A percentile compares a stretch with the other conserved stretches of the same genome.
phyloP scores from a whole-genome alignment of 2,113 vertebrate genomes.

The Aspidoscelis tigris region DNA sequence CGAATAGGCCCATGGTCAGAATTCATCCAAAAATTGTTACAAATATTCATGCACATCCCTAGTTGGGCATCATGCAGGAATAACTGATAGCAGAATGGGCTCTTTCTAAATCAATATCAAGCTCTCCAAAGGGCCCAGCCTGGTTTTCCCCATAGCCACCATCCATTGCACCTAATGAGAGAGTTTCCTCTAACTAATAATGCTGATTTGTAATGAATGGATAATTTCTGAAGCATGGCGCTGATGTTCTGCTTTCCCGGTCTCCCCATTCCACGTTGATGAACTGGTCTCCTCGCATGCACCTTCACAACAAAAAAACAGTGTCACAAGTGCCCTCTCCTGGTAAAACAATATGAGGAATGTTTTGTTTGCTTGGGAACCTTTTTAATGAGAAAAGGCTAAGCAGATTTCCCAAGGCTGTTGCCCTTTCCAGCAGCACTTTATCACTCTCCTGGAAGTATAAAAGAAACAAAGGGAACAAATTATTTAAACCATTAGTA shows the following conservation, averaged over 20 bases:
- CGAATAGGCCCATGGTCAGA: too few species aligned
- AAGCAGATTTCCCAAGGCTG: not conserved
- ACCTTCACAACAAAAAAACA: not conserved
- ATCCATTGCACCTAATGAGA: slow-evolving; percentile 20
- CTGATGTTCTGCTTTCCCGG: not conserved
- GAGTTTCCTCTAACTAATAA: slow-evolving; percentile 33
- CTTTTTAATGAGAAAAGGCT: not conserved
- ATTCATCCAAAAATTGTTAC: too few species aligned
- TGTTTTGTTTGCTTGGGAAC: not conserved
- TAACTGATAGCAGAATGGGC: not conserved
- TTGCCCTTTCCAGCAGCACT: not conserved
- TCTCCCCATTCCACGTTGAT: not conserved
- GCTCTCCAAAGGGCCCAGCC: not conserved
- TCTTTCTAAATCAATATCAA: not conserved
- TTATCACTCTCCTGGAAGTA: not conserved
- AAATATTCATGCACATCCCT: too few species aligned
- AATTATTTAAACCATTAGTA: not conserved
- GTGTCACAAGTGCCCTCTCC: slow-evolving; percentile 57
- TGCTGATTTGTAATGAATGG: slow-evolving; percentile 33
- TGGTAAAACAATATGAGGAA: slow-evolving; percentile 31
- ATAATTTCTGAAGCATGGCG: slow-evolving; percentile 31
- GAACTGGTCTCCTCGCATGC: not conserved
- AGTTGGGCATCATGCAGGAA: too few species aligned
- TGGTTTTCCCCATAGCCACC: not conserved
- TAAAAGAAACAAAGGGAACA: not conserved